Evolutionary conservation across 2,797 vertebrate species (phyloP), one percentile per base, ranked within the genome.

Genomic region (Gymnothorax reevesii): DNA sequence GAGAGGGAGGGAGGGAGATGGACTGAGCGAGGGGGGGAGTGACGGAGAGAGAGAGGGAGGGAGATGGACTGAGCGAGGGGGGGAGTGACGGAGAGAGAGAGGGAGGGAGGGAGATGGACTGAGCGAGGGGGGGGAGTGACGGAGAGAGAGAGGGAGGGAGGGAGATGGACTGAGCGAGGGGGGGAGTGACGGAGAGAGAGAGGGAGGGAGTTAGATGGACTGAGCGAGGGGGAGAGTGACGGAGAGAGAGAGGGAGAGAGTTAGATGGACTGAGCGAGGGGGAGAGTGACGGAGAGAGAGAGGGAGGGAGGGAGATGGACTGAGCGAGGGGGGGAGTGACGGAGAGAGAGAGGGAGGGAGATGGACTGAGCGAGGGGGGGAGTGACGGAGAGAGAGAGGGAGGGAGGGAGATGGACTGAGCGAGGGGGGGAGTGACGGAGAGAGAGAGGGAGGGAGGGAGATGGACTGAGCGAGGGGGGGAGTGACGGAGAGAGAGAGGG

Each of bases 1-100:
- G n/a, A n/a, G n/a, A n/a, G n/a, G n/a, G n/a, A n/a, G n/a, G n/a
- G 90, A 91, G 91, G 87, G 90, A 92, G 88, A 62, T 2, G 33
- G 33, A 42, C 33, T 42, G 33, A 42, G 33, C 33, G 33, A 42
- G 33, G 33, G 33, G 2, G 64, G 73, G 90, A 59, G 84, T 75
- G 80, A 83, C 57, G 85, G 22, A 88, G 12, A 90, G 83, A 88
- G 88, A 87, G 13, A 6, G 9, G 80, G 66, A 80, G 3, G 80
- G 84, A 91, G 92, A n/a, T n/a, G n/a, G n/a, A n/a, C n/a, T n/a
- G n/a, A n/a, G n/a, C n/a, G n/a, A n/a, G n/a, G n/a, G n/a, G n/a
- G n/a, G n/a, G n/a, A n/a, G n/a, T n/a, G n/a, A n/a, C 33, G 33
- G 33, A 42, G 33, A 42, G 33, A 42, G 33, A 42, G 33, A 2